A percentile compares a stretch with the other conserved stretches of the same genome.
phyloP scores from a whole-genome alignment of 1,140 invertebrate genomes.

The Eurytemora carolleeae region DNA sequence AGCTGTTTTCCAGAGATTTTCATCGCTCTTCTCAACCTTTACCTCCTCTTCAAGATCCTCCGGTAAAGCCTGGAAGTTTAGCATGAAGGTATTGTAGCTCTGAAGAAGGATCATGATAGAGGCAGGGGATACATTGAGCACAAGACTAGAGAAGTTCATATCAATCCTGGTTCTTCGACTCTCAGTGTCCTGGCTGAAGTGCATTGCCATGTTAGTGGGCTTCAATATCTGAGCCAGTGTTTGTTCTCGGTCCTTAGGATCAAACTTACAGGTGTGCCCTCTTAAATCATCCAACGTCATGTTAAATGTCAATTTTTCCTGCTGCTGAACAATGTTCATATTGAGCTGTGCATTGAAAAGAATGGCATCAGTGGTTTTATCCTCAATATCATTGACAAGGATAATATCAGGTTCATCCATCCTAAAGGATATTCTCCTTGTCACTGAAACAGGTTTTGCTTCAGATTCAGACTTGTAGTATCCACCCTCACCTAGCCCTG shows the following conservation, averaged over 20 bases:
- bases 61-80: neutral
- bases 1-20: neutral
- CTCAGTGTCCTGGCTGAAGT: neutral
- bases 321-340: neutral
- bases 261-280: constrained; percentile 7
- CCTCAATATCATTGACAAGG: constrained; percentile 2
- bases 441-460: too few relatives aligned
- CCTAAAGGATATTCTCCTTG: neutral
- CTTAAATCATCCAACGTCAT: neutral
- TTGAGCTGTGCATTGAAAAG: constrained; percentile 3
- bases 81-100: neutral
- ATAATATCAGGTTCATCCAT: constrained; percentile 11
- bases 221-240: constrained; percentile 3
- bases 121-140: neutral
- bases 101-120: neutral
- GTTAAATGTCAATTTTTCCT: neutral
- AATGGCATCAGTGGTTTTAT: constrained; percentile 1
- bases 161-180: neutral
- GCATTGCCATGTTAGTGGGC: neutral
- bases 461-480: too few relatives aligned
- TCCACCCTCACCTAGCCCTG: too few relatives aligned
- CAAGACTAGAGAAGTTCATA: neutral
- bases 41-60: neutral
- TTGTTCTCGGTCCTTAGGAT: neutral
- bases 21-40: neutral